Percentiles rank a stretch among this genome's conserved stretches.
Conservation (phyloP, 2,113 vertebrate genomes). For the Ceyx melanurus region DNA sequence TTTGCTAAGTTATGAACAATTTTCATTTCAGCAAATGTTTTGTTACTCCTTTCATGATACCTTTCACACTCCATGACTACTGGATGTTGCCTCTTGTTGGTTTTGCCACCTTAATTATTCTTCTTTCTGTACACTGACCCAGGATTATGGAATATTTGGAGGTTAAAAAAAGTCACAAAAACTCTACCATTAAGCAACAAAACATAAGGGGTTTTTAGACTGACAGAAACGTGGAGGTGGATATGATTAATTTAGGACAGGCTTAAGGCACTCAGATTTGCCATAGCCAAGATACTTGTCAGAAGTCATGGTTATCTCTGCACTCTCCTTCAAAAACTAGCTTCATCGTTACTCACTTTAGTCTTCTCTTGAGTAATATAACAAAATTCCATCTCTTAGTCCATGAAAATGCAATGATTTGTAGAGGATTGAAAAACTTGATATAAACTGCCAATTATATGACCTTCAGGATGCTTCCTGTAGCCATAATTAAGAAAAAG, state of each 20-base stretch:
- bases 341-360: background rate
- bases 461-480: background rate
- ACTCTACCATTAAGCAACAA: background rate
- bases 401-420: background rate
- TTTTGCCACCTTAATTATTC: background rate
- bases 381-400: background rate
- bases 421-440: background rate
- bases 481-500: background rate
- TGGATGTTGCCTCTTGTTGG: background rate
- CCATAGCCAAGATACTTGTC: background rate
- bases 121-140: background rate
- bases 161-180: background rate
- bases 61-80: background rate
- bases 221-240: background rate
- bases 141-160: background rate
- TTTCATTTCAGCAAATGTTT: background rate
- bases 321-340: background rate
- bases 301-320: background rate
- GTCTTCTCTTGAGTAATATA: background rate
- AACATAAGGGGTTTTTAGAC: background rate
- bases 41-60: background rate
- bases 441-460: background rate
- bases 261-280: background rate
- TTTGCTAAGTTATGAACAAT: background rate
- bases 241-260: background rate